Evolutionary conservation across 2,888 invertebrate genomes (phyloP).

Genomic region (Nephrotoma appendiculata): DNA sequence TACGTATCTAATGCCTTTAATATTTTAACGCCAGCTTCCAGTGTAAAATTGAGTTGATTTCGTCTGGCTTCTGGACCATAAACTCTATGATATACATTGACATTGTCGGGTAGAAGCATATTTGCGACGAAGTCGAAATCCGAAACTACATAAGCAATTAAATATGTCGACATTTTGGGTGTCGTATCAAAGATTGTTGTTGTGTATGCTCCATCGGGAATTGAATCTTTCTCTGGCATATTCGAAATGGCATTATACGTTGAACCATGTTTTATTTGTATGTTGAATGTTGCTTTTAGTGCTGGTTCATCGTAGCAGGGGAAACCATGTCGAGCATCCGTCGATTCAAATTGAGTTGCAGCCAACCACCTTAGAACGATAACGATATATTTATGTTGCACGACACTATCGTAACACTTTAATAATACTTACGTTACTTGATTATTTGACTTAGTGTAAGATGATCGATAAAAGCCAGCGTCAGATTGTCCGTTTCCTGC

Average conservation of each 20-base stretch:
- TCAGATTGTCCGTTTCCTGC: conserved; percentile 19
- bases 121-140: conserved; percentile 29
- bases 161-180: conserved; percentile 57
- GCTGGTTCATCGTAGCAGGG: conserved; percentile 56
- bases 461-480: conserved; percentile 45
- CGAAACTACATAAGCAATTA: conserved; percentile 64
- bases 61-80: conserved; percentile 23
- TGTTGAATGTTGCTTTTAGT: conserved; percentile 49
- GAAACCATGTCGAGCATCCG: conserved; percentile 50
- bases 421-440: conserved; percentile 3
- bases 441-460: conserved; percentile 27
- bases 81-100: conserved; percentile 19
- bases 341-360: conserved; percentile 53
- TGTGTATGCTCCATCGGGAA: conserved; percentile 6
- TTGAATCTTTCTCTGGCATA: conserved; percentile 31
- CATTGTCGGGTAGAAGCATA: conserved; percentile 8
- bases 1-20: conserved; percentile 52
- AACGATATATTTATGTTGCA: not conserved
- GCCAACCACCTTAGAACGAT: conserved; percentile 30
- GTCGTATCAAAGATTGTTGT: conserved; percentile 32
- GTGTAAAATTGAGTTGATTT: conserved; percentile 45
- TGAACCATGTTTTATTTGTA: conserved; percentile 22
- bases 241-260: conserved; percentile 25
- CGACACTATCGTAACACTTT: not conserved
- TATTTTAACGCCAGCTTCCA: conserved; percentile 55